Evolutionary conservation across 1,140 invertebrate genomes (phyloP).

Genomic region (Sinella curviseta): DNA sequence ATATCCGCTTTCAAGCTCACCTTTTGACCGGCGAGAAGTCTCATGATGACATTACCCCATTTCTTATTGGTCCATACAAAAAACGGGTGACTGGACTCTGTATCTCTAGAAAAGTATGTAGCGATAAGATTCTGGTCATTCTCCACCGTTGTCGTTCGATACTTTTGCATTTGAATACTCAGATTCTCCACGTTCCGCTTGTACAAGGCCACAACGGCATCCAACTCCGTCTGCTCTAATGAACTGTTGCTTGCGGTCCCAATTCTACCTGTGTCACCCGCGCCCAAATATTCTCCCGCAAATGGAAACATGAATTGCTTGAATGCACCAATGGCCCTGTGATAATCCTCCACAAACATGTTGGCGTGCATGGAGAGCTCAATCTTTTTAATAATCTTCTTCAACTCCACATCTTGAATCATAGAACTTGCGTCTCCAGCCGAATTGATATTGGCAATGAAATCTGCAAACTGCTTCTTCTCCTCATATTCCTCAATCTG

Average conservation of each 20-base stretch:
- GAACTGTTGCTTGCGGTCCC: too few species aligned
- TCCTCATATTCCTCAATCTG: neutral
- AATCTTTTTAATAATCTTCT: neutral
- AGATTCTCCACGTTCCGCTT: neutral
- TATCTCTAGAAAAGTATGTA: neutral
- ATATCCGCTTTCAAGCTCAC: slow-evolving; percentile 2
- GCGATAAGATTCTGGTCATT: neutral
- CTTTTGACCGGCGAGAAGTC: neutral
- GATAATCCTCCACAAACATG: neutral
- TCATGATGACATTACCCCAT: neutral
- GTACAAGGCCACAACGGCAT: neutral
- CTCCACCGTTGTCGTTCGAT: neutral
- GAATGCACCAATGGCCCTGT: neutral
- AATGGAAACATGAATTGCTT: neutral
- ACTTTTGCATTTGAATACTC: neutral
- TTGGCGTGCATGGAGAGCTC: neutral
- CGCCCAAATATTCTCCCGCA: neutral
- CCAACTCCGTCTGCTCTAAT: neutral
- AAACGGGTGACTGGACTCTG: neutral
- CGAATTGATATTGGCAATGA: neutral
- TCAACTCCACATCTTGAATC: neutral
- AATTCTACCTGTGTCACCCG: too few species aligned
- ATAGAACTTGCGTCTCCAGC: neutral
- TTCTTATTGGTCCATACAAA: slow-evolving; percentile 30
- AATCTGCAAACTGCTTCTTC: neutral